Percentiles rank a stretch among this genome's conserved stretches.
Conservation (phyloP, 2,797 vertebrate species). For the Tarsius wallacei region DNA sequence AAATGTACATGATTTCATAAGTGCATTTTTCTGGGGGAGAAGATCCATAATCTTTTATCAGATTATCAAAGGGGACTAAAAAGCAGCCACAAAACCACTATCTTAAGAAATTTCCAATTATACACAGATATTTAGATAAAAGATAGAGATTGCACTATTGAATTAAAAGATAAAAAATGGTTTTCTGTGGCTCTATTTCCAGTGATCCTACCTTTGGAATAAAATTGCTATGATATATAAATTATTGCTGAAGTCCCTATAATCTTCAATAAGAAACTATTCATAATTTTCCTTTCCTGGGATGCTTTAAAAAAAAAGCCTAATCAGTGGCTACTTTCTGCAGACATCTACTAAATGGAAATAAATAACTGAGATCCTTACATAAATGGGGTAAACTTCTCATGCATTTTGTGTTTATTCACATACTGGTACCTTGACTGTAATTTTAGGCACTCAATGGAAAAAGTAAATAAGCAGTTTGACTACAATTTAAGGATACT, state of each 20-base stretch:
- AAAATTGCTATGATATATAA: slow-evolving; percentile 14
- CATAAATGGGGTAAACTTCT: neutral
- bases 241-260: neutral
- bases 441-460: neutral
- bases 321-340: neutral
- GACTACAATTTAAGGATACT: neutral
- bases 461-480: neutral
- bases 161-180: neutral
- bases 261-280: neutral
- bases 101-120: slow-evolving; percentile 42
- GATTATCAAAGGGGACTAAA: neutral
- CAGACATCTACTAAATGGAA: neutral
- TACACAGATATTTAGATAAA: neutral
- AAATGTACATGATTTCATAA: neutral
- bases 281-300: slow-evolving; percentile 19
- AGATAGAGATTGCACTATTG: neutral
- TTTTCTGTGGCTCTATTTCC: neutral
- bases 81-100: neutral
- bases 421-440: neutral
- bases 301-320: neutral
- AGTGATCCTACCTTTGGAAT: neutral
- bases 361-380: neutral
- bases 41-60: neutral
- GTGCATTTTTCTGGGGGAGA: neutral
- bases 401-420: neutral